Conservation (phyloP, 2,888 invertebrate species). For the Choristoneura rosaceana region DNA sequence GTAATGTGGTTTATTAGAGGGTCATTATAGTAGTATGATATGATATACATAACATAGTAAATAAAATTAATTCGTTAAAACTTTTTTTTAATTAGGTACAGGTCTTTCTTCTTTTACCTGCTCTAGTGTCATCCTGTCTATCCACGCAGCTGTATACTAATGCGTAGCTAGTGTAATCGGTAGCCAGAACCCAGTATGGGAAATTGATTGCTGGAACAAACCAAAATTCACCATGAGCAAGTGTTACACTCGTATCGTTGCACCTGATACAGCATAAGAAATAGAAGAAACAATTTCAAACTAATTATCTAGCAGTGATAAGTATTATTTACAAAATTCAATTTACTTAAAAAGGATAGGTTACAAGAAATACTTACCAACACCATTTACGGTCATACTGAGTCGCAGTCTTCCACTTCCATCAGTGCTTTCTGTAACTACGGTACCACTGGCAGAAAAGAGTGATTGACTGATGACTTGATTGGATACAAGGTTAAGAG, state of each 20-base stretch:
- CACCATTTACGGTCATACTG: slow-evolving; percentile 38
- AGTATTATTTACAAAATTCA: too few species aligned
- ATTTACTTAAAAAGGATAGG: not conserved
- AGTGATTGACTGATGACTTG: slow-evolving; percentile 51
- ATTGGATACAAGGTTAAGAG: slow-evolving; percentile 47
- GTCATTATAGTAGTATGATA: too few species aligned
- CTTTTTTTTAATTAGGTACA: not conserved
- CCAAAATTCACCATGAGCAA: not conserved
- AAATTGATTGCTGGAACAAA: slow-evolving; percentile 7
- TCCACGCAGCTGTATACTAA: slow-evolving; percentile 87
- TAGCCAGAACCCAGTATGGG: slow-evolving; percentile 85
- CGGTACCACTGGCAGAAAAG: slow-evolving; percentile 10
- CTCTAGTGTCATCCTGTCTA: slow-evolving; percentile 48
- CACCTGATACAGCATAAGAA: too few species aligned
- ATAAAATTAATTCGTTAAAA: not conserved
- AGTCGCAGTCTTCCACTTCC: slow-evolving; percentile 25
- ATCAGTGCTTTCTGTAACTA: slow-evolving; percentile 5
- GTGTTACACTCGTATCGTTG: too few species aligned
- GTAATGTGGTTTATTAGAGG: not conserved
- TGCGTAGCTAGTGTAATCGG: slow-evolving; percentile 84
- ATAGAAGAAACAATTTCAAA: too few species aligned
- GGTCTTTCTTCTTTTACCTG: slow-evolving; percentile 46
- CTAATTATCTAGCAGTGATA: too few species aligned
- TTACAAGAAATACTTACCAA: not conserved
- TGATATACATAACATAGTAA: too few species aligned